These are phyloP conservation scores for Pseudomugil tenellus DNA, from an alignment of 2,797 vertebrate genomes.

Conservation along the genomic window DNA sequence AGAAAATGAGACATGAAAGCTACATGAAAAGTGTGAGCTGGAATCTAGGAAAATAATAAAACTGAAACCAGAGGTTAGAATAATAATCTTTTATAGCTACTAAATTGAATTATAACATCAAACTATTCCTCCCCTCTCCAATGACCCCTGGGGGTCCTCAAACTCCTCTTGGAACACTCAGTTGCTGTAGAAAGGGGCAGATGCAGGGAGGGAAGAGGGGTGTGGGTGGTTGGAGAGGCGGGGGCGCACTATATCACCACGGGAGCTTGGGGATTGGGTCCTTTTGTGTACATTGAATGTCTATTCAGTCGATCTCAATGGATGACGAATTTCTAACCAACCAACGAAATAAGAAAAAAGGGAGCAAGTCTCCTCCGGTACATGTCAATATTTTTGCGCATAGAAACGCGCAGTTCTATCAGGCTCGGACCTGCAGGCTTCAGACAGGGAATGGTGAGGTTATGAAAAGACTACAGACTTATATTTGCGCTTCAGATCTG, in stretches of 20 bases:
- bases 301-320: conserved; percentile 61
- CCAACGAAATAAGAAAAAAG: conserved; percentile 39
- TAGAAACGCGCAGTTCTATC: conserved; percentile 11
- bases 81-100: conserved; percentile 19
- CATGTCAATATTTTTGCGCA: conserved; percentile 49
- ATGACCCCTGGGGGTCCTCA: conserved; percentile 56
- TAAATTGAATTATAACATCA: conserved; percentile 33
- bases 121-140: conserved; percentile 39
- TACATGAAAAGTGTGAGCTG: not conserved
- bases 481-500: not conserved
- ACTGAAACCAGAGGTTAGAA: conserved; percentile 13
- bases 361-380: not conserved
- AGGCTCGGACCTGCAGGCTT: conserved; percentile 30
- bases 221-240: conserved; percentile 32
- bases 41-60: not conserved
- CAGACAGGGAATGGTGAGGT: rapidly evolving
- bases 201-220: conserved; percentile 37
- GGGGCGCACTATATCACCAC: conserved; percentile 60
- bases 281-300: conserved; percentile 67
- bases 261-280: conserved; percentile 72
- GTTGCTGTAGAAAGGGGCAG: conserved; percentile 40
- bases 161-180: conserved; percentile 46
- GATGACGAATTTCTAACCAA: conserved; percentile 43
- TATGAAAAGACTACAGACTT: not conserved
- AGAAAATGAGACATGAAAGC: not conserved